phyloP scores from a whole-genome alignment of 2,797 vertebrate genomes.

The Anableps anableps region DNA sequence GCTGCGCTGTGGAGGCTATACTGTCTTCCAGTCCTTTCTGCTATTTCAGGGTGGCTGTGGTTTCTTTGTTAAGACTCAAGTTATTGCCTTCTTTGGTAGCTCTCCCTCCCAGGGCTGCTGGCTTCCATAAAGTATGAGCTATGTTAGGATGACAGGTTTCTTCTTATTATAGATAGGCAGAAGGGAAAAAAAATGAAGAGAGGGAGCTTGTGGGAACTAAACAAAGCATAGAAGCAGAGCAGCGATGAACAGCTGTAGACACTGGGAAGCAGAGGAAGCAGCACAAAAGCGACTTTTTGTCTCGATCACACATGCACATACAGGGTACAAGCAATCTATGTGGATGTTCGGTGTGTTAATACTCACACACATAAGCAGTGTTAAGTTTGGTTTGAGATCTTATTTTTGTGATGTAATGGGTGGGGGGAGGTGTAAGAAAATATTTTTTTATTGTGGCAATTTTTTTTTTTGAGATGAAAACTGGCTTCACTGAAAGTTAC shows the following conservation, averaged over 20 bases:
- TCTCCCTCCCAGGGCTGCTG: slow-evolving; percentile 53
- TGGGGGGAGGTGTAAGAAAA: not conserved
- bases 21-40: slow-evolving; percentile 38
- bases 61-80: slow-evolving; percentile 56
- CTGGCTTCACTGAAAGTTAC: not conserved
- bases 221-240: slow-evolving; percentile 61
- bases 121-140: slow-evolving; percentile 58
- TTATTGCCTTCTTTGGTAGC: slow-evolving; percentile 71
- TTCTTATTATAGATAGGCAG: slow-evolving; percentile 57
- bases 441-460: slow-evolving; percentile 13
- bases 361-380: slow-evolving; percentile 31
- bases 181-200: not conserved
- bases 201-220: slow-evolving; percentile 47
- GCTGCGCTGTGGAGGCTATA: slow-evolving; percentile 20
- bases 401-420: slow-evolving; percentile 12
- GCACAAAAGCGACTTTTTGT: slow-evolving; percentile 36
- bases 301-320: slow-evolving; percentile 42
- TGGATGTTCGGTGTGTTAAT: slow-evolving; percentile 39
- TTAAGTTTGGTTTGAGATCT: slow-evolving; percentile 20
- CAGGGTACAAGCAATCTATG: slow-evolving; percentile 32
- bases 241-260: slow-evolving; percentile 5
- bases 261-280: slow-evolving; percentile 40
- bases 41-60: slow-evolving; percentile 57
- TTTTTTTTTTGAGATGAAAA: no score
- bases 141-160: slow-evolving; percentile 62